Evolutionary conservation across 64 coral and sea anemone genomes (phyloP), one percentile per base, ranked within the genome.

Genomic region (Actinia tenebrosa): DNA sequence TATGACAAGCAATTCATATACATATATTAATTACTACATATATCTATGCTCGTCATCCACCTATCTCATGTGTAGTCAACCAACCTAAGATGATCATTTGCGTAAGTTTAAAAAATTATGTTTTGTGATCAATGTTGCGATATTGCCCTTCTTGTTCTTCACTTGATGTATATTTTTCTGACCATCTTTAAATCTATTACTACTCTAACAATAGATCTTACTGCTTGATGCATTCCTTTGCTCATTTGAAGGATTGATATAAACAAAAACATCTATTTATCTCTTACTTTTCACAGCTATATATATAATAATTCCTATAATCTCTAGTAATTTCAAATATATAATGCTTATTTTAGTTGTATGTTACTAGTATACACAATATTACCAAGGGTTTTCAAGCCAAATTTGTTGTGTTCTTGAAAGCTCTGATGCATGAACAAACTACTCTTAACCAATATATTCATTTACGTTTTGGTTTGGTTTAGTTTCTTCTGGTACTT

Each of bases 1-100:
- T 81, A 50, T 81, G 79, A 81, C 79, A 81, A 3, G 53, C 44
- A 81, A 3, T 45, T 53, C 45, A 81, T 75, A 75, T 53, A 81
- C 42, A 81, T 45, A 81, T 53, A 8, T 81, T 37, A 37, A 37
- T 37, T 37, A 53, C 42, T 81, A 81, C 77, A 79, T 47, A 17
- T 79, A 47, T 79, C 30, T 79, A 79, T 15, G 30, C 27, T 43
- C 45, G 77, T 79, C 37, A 79, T 25, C 17, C 16, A 53, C 7
- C 45, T n/a, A 53, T 53, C 79, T 81, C 46, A 44, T 66, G 63
- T 66, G 63, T 66, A 23, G 63, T 23, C 19, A 23, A 66, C 22
- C 63, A 66, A 16, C 44, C 79, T 53, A 81, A 16, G 19, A 81
- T 81, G 79, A 45, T 81, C 43, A 9, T 81, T 37, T 81, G 79